Evolutionary conservation across 2,888 invertebrate species (phyloP).

Genomic region (Trichogramma evanescens): DNA sequence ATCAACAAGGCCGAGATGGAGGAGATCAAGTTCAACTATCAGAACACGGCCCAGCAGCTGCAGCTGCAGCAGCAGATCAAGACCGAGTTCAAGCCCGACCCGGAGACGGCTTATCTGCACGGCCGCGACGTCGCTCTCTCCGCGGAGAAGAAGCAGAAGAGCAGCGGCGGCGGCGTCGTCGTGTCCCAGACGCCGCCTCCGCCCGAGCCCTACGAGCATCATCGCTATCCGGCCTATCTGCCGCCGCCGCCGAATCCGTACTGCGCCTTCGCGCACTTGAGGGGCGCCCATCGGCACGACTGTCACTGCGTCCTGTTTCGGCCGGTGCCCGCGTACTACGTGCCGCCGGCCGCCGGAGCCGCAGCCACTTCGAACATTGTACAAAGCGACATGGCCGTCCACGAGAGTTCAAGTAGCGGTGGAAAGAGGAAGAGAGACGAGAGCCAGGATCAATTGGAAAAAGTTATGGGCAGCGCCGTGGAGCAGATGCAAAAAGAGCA

Average conservation of each 20-base stretch:
- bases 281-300: conserved; percentile 7
- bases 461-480: conserved; percentile 13
- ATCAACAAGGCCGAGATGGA: conserved; percentile 40
- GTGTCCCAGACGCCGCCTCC: no score
- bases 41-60: conserved; percentile 23
- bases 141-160: conserved; percentile 3
- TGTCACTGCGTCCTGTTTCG: no score
- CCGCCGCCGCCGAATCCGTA: conserved; percentile 1
- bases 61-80: conserved; percentile 17
- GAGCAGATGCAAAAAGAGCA: conserved; percentile 25
- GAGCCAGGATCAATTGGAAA: conserved; percentile 25
- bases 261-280: conserved; percentile 9
- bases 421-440: conserved; percentile 16
- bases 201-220: no score
- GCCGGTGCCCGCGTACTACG: no score
- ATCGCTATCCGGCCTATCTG: background rate
- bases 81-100: conserved; percentile 20
- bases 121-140: background rate
- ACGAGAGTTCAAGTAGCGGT: conserved; percentile 26
- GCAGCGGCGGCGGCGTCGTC: background rate
- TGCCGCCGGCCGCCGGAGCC: conserved; percentile 1
- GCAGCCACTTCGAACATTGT: conserved; percentile 9
- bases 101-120: no score
- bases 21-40: conserved; percentile 12
- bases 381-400: conserved; percentile 28